Evolutionary conservation across 1,140 invertebrate genomes (phyloP).

Genomic region (Penaeus indicus): DNA sequence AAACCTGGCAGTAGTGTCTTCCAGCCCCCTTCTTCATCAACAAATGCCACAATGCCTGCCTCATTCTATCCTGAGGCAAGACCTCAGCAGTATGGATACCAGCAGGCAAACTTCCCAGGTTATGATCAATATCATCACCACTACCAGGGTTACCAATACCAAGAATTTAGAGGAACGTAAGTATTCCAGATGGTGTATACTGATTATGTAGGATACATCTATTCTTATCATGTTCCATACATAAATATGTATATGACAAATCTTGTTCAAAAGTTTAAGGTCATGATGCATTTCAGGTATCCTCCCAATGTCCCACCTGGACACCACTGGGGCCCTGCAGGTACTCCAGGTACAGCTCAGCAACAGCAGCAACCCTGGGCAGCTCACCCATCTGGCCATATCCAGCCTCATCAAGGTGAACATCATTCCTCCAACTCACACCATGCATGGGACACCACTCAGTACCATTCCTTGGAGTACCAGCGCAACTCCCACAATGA

Average conservation of each 20-base stretch:
- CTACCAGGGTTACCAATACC: conserved; percentile 57
- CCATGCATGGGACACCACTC: conserved; percentile 47
- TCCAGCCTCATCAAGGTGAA: conserved; percentile 19
- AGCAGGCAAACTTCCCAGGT: conserved; percentile 51
- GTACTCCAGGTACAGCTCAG: conserved; percentile 1
- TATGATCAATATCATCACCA: conserved; percentile 58
- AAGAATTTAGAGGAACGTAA: conserved; percentile 54
- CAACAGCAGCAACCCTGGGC: conserved; percentile 4
- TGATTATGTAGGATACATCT: background rate
- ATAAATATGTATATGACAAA: background rate
- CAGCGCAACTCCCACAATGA: conserved; percentile 46
- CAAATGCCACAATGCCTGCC: conserved; percentile 37
- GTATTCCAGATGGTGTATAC: background rate
- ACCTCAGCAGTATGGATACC: conserved; percentile 34
- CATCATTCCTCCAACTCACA: conserved; percentile 29
- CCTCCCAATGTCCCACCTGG: conserved; percentile 18
- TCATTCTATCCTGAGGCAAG: conserved; percentile 42
- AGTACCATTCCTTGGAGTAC: conserved; percentile 36
- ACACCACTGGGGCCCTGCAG: conserved; percentile 31
- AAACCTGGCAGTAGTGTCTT: conserved; percentile 17
- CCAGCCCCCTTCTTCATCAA: conserved; percentile 29
- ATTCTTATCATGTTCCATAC: background rate
- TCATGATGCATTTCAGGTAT: background rate
- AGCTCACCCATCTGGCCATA: background rate
- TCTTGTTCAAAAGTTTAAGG: background rate